Evolutionary conservation across 2,888 invertebrate genomes (phyloP).

Genomic region (Papilio demoleus): DNA sequence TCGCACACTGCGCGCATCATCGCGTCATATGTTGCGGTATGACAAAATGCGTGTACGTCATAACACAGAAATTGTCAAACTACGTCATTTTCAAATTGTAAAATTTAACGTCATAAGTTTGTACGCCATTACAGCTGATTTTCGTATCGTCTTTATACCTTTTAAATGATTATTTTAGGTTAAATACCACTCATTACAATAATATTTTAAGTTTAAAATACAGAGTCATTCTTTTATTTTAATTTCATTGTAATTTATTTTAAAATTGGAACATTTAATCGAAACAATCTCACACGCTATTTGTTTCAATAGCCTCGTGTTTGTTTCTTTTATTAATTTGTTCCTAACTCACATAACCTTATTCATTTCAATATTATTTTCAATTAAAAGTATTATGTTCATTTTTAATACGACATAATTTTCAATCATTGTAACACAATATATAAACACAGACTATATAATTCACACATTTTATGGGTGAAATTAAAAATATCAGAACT

Average conservation of each 20-base stretch:
- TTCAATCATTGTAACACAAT: too few relatives aligned
- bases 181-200: too few relatives aligned
- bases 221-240: neutral
- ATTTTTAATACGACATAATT: too few relatives aligned
- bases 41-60: neutral
- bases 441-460: too few relatives aligned
- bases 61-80: neutral
- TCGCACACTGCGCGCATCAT: slow-evolving; percentile 3
- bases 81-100: neutral
- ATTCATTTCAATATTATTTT: too few relatives aligned
- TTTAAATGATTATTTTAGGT: too few relatives aligned
- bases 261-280: slow-evolving; percentile 8
- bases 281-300: neutral
- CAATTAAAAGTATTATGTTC: too few relatives aligned
- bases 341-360: neutral
- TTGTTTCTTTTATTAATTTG: neutral
- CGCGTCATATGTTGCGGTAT: slow-evolving; percentile 11
- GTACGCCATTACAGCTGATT: too few relatives aligned
- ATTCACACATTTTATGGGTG: too few relatives aligned
- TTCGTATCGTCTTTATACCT: too few relatives aligned
- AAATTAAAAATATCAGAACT: neutral
- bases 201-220: neutral
- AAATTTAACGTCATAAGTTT: neutral
- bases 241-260: neutral
- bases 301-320: neutral